These are phyloP conservation scores for Anorthoa munda DNA, from an alignment of 2,888 invertebrate genomes.

Conservation along the genomic window DNA sequence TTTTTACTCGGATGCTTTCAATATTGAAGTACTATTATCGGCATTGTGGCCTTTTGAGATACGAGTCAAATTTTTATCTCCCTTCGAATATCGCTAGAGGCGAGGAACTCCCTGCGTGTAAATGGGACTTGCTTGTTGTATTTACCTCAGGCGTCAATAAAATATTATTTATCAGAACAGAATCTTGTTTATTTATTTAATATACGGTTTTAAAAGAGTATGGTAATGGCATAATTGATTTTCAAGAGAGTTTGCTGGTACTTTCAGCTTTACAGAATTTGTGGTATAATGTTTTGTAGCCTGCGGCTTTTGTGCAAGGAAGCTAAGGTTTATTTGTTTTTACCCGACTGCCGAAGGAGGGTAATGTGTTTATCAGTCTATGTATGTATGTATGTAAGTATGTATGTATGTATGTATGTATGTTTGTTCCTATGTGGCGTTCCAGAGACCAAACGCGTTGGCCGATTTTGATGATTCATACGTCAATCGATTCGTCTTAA, in stretches of 20 bases:
- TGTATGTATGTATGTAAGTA: no score
- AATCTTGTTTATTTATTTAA: constrained; percentile 25
- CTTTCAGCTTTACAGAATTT: neutral
- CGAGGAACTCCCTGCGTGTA: neutral
- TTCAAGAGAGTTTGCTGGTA: constrained; percentile 7
- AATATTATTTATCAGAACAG: constrained; percentile 3
- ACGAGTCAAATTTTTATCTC: neutral
- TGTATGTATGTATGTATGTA: no score
- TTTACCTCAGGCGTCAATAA: constrained; percentile 17
- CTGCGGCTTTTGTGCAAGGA: neutral
- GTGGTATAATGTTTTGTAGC: neutral
- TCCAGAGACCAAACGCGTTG: no score
- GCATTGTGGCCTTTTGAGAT: neutral
- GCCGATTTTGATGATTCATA: no score
- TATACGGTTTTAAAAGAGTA: neutral
- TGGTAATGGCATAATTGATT: constrained; percentile 46
- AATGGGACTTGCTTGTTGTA: constrained; percentile 12
- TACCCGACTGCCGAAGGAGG: no score
- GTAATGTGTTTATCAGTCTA: no score
- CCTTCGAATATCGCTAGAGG: no score
- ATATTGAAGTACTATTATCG: no score
- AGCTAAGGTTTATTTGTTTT: neutral
- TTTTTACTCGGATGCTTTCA: no score
- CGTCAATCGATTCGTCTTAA: no score
- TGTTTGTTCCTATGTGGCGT: no score